Conservation (phyloP, 2,888 invertebrate species). For the Folsomia candida region DNA sequence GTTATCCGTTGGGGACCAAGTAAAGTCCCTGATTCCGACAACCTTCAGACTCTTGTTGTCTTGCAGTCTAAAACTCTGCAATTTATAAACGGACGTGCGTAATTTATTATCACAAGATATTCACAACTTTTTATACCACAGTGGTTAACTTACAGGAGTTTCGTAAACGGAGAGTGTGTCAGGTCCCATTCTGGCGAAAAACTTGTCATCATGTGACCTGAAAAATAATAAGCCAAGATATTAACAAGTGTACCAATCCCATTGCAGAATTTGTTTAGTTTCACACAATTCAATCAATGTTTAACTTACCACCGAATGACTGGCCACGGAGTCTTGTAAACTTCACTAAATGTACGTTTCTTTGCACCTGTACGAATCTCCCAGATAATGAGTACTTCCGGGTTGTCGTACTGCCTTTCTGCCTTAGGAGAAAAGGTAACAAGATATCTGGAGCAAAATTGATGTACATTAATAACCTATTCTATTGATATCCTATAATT, state of each 20-base stretch:
- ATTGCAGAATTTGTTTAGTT: too few relatives aligned
- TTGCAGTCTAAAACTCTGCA: slow-evolving; percentile 80
- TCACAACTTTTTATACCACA: background rate
- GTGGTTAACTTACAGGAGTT: slow-evolving; percentile 75
- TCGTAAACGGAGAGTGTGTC: slow-evolving; percentile 90
- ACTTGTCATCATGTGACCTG: slow-evolving; percentile 92
- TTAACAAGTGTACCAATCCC: too few relatives aligned
- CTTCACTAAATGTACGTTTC: slow-evolving; percentile 84
- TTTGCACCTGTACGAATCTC: slow-evolving; percentile 92
- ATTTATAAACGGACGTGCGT: slow-evolving; percentile 32
- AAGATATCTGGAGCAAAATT: slow-evolving; percentile 73
- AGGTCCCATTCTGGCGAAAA: slow-evolving; percentile 82
- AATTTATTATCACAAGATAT: slow-evolving; percentile 2
- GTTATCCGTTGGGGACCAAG: slow-evolving; percentile 97
- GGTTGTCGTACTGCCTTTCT: slow-evolving; percentile 62
- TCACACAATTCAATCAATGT: too few relatives aligned
- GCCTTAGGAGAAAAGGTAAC: slow-evolving; percentile 88
- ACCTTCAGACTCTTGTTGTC: slow-evolving; percentile 94
- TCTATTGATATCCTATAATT: background rate
- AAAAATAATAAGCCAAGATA: too few relatives aligned
- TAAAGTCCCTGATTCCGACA: slow-evolving; percentile 85
- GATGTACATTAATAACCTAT: background rate
- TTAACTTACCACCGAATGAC: slow-evolving; percentile 98
- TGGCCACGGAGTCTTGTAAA: slow-evolving; percentile 75
- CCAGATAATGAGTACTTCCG: slow-evolving; percentile 85